Evolutionary conservation across 2,113 vertebrate species (phyloP).

Genomic region (Ammodytes dubius): DNA sequence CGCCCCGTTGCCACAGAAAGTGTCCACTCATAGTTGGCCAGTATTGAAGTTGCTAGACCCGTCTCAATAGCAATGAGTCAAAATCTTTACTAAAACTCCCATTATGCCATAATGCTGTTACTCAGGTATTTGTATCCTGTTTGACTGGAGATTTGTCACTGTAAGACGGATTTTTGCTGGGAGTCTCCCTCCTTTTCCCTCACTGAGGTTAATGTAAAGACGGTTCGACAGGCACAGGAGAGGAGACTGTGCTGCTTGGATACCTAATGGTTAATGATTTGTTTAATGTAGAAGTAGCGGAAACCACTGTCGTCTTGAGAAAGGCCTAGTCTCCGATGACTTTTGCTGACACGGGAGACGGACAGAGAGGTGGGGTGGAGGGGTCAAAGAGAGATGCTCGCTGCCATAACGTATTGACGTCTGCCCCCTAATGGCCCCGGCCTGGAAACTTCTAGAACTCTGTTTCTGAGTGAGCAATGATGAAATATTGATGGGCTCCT

Average conservation of each 20-base stretch:
- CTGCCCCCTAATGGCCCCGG: conserved; percentile 83
- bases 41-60: conserved; percentile 40
- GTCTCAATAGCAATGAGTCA: conserved; percentile 14
- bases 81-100: neutral
- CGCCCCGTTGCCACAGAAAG: conserved; percentile 8
- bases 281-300: conserved; percentile 80
- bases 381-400: conserved; percentile 49
- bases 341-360: conserved; percentile 62
- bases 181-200: conserved; percentile 22
- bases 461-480: conserved; percentile 83
- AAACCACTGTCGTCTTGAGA: conserved; percentile 76
- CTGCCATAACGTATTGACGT: conserved; percentile 81
- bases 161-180: conserved; percentile 27
- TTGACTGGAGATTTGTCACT: conserved; percentile 41
- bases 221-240: conserved; percentile 58
- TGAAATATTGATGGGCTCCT: conserved; percentile 95
- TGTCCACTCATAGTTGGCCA: conserved; percentile 40
- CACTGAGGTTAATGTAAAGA: conserved; percentile 39
- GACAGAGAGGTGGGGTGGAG: conserved; percentile 28
- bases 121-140: conserved; percentile 43
- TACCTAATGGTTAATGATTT: conserved; percentile 82
- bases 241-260: conserved; percentile 59
- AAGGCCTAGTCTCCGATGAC: conserved; percentile 71
- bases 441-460: conserved; percentile 84
- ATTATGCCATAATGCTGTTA: conserved; percentile 40